These are phyloP conservation scores for Anoplopoma fimbria DNA, from an alignment of 2,113 vertebrate species.

Conservation along the genomic window DNA sequence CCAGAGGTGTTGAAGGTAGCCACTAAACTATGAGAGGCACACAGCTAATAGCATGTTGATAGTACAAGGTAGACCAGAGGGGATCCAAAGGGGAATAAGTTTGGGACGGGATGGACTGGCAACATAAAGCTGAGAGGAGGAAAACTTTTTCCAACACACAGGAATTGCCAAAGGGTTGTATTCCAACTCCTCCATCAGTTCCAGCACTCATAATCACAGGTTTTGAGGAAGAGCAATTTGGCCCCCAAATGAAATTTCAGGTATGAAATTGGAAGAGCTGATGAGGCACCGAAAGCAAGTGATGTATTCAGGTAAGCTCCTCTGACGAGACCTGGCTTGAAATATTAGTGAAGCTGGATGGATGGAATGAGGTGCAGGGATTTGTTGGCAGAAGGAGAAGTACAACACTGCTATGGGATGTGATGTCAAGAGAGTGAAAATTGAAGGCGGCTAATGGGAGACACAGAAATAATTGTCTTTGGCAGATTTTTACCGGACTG, in stretches of 20 bases:
- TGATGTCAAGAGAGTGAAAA: slow-evolving; percentile 26
- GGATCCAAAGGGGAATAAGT: slow-evolving; percentile 5
- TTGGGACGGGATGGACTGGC: slow-evolving; percentile 3
- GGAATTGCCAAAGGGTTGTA: slow-evolving; percentile 24
- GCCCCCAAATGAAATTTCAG: slow-evolving; percentile 35
- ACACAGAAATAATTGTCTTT: slow-evolving; percentile 66
- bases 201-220: slow-evolving; percentile 40
- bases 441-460: slow-evolving; percentile 32
- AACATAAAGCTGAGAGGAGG: slow-evolving; percentile 28
- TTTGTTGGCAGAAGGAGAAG: slow-evolving; percentile 24
- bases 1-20: slow-evolving; percentile 30
- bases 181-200: slow-evolving; percentile 46
- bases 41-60: slow-evolving; percentile 44
- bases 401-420: slow-evolving; percentile 12
- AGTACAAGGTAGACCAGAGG: slow-evolving; percentile 28
- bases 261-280: slow-evolving; percentile 56
- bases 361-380: slow-evolving; percentile 40
- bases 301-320: slow-evolving; percentile 31
- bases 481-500: slow-evolving; percentile 61
- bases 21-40: slow-evolving; percentile 7
- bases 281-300: slow-evolving; percentile 24
- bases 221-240: slow-evolving; percentile 41
- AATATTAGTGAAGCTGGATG: slow-evolving; percentile 15
- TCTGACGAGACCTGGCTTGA: slow-evolving; percentile 8
- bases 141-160: slow-evolving; percentile 15